Evolutionary conservation across 2,797 vertebrate species (phyloP), one percentile per base, ranked within the genome.

Genomic region (Taeniopygia guttata): DNA sequence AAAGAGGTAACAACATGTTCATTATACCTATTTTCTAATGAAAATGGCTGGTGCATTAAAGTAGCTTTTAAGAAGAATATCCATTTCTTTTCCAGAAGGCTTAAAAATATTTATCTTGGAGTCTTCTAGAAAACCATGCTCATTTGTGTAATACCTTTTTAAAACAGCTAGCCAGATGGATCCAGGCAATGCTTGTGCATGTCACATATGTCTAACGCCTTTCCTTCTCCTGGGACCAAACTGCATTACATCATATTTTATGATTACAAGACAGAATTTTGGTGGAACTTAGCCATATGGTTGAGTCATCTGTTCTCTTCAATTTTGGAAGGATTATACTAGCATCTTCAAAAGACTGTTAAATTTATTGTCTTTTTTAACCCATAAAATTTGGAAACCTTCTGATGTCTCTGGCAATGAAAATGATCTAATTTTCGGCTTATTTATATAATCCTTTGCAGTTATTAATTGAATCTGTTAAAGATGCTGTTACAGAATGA

Each of bases 231-330:
- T 86, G 96, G 92, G 97, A 95, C 87, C 64, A 80, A 87, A 67
- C 64, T 96, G 40, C 87, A 96, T 97, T 96, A 96, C 97, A 94
- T 97, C 96, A 97, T 96, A 82, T 96, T 96, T 96, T 96, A 92
- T 92, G 91, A 96, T 97, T 97, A 97, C 94, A 95, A 49, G 94
- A 91, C 95, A 96, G 94, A 96, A 94, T 96, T 96, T 94, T 88
- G 96, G 95, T 97, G 97, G 97, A 97, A 93, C 90, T 38, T 70
- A 58, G 96, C 97, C 97, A 98, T 96, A 88, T 96, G 96, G 82
- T 93, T 97, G 95, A 97, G 91, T 98, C 97, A 98, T 97, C 94
- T 97, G 97, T 96, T 97, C 96, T 96, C 62, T 92, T 83, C 79
- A 76, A 83, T 87, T 93, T 90, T 95, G 92, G 84, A 92, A 90